Percentiles rank a stretch among this genome's conserved stretches.
These are phyloP conservation scores for Eilema depressum DNA, from an alignment of 2,888 invertebrate species.

Conservation along the genomic window DNA sequence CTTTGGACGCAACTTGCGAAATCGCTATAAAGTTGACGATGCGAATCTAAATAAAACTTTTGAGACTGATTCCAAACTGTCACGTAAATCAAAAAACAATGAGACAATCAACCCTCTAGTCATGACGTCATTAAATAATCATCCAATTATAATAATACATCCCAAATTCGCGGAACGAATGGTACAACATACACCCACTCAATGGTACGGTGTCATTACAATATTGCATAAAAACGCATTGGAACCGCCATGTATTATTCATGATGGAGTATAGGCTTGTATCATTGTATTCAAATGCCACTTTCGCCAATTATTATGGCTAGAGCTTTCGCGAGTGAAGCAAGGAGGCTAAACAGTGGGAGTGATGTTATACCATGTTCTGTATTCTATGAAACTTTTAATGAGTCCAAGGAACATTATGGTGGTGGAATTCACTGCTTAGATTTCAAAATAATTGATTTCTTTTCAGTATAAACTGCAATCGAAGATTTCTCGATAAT, in stretches of 20 bases:
- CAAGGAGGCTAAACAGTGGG: constrained; percentile 62
- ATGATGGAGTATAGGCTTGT: constrained; percentile 70
- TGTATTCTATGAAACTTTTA: constrained; percentile 40
- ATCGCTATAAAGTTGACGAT: no score
- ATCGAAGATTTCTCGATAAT: no score
- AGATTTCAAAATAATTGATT: not conserved
- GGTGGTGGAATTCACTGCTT: not conserved
- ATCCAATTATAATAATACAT: constrained; percentile 15
- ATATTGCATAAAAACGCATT: constrained; percentile 74
- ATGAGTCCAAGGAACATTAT: not conserved
- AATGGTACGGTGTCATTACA: constrained; percentile 59
- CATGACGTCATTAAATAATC: not conserved
- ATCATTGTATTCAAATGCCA: constrained; percentile 85
- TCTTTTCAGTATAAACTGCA: not conserved
- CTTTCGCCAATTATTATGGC: constrained; percentile 82
- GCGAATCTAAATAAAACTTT: no score
- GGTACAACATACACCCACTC: constrained; percentile 45
- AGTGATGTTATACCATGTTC: constrained; percentile 46
- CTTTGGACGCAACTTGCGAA: no score
- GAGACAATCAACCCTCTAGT: not conserved
- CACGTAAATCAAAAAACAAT: not conserved
- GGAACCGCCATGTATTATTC: constrained; percentile 76
- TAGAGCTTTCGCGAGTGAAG: constrained; percentile 71
- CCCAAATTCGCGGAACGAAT: constrained; percentile 40
- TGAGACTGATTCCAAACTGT: not conserved